phyloP scores from a whole-genome alignment of 30 jellyfish, hydroid and myxozoan genomes.

The Turritopsis dohrnii region DNA sequence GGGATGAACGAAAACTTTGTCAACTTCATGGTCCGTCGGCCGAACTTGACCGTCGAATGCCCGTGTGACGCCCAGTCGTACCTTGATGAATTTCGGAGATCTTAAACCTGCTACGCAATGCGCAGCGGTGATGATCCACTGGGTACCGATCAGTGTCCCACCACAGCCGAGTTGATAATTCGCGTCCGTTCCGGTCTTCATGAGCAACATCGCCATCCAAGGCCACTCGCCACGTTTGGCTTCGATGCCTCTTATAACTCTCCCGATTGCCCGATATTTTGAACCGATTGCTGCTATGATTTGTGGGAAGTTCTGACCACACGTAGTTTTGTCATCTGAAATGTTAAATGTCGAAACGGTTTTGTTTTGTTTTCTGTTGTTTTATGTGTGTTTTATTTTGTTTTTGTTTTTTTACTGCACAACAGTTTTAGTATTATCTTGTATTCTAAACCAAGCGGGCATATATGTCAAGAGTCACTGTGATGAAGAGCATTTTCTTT shows the following conservation, averaged over 20 bases:
- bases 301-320: conserved; percentile 4
- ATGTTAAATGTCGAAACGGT: background rate
- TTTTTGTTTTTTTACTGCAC: no score
- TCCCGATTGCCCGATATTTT: background rate
- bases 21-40: conserved; percentile 11
- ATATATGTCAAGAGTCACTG: no score
- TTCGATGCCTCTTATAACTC: conserved; percentile 48
- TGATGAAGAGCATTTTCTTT: no score
- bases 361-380: no score
- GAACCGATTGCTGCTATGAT: background rate
- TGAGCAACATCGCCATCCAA: conserved; percentile 58
- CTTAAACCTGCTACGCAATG: conserved; percentile 50
- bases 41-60: background rate
- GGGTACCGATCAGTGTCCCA: conserved; percentile 44
- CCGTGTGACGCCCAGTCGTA: conserved; percentile 16
- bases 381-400: no score
- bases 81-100: conserved; percentile 3
- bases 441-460: no score
- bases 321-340: conserved; percentile 17
- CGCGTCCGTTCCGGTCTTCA: background rate
- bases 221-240: conserved; percentile 69
- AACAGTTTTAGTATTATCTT: no score
- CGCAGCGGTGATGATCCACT: conserved; percentile 68
- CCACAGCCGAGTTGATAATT: conserved; percentile 38
- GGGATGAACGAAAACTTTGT: conserved; percentile 43